Conservation (phyloP, 2,888 invertebrate species). For the Drosophila merina region DNA sequence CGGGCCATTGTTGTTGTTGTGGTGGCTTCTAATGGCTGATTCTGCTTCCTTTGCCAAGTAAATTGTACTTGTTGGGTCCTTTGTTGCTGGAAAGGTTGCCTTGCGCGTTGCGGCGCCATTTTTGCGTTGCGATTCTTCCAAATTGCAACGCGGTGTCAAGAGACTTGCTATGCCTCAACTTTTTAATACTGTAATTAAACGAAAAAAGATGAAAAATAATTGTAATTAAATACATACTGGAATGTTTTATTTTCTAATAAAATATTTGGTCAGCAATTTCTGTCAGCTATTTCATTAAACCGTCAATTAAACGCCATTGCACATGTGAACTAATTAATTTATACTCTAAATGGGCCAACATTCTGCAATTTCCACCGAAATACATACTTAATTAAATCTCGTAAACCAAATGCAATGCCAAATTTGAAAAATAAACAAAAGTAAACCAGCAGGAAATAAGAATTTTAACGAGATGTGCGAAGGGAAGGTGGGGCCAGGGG, state of each 20-base stretch:
- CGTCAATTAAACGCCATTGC: background rate
- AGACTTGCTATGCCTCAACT: constrained; percentile 3
- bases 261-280: background rate
- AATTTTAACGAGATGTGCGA: constrained; percentile 58
- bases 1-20: constrained; percentile 41
- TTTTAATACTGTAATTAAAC: constrained; percentile 25
- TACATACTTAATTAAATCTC: constrained; percentile 42
- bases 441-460: constrained; percentile 59
- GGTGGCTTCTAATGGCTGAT: constrained; percentile 43
- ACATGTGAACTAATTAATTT: background rate
- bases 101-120: constrained; percentile 56
- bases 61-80: constrained; percentile 22
- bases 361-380: constrained; percentile 10
- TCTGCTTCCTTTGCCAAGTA: constrained; percentile 32
- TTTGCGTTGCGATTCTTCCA: constrained; percentile 32
- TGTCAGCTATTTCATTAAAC: too few relatives aligned
- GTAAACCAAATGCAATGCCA: constrained; percentile 20
- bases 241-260: background rate
- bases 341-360: constrained; percentile 25
- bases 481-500: background rate
- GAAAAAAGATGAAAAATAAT: background rate
- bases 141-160: constrained; percentile 16
- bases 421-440: constrained; percentile 41
- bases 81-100: constrained; percentile 28
- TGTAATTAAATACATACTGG: background rate